These are phyloP conservation scores for Cyprinodon tularosa DNA, from an alignment of 2,113 vertebrate species.

Conservation along the genomic window DNA sequence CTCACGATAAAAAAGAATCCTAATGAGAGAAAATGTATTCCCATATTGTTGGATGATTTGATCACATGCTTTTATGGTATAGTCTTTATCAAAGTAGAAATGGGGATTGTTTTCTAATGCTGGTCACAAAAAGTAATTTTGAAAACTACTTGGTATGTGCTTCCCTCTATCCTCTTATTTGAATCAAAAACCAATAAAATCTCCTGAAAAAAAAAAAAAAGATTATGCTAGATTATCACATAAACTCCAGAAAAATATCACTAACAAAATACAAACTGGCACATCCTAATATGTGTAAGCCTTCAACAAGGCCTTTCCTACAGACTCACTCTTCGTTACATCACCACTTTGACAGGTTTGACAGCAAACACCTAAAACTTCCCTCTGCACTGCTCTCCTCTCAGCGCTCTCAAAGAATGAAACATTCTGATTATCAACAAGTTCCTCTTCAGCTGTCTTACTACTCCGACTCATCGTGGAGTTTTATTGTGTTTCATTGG, in stretches of 20 bases:
- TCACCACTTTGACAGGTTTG: constrained; percentile 72
- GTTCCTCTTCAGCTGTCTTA: constrained; percentile 23
- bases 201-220: constrained; percentile 29
- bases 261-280: constrained; percentile 71
- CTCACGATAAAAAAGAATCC: constrained; percentile 51
- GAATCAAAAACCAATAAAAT: constrained; percentile 35
- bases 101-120: constrained; percentile 42
- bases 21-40: constrained; percentile 46
- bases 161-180: constrained; percentile 44
- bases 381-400: constrained; percentile 4
- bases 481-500: constrained; percentile 33
- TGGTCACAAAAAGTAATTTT: constrained; percentile 72
- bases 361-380: constrained; percentile 68
- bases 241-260: constrained; percentile 67
- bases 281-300: constrained; percentile 71
- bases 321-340: constrained; percentile 61
- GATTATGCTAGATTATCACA: constrained; percentile 68
- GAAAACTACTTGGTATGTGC: constrained; percentile 59
- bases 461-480: constrained; percentile 49
- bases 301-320: constrained; percentile 53
- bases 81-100: constrained; percentile 75
- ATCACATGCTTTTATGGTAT: constrained; percentile 75
- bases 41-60: constrained; percentile 46
- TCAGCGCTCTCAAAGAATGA: constrained; percentile 16
- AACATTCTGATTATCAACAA: constrained; percentile 35